Evolutionary conservation across 1,140 invertebrate species (phyloP), one percentile per base, ranked within the genome.

Genomic region (Vanessa atalanta): DNA sequence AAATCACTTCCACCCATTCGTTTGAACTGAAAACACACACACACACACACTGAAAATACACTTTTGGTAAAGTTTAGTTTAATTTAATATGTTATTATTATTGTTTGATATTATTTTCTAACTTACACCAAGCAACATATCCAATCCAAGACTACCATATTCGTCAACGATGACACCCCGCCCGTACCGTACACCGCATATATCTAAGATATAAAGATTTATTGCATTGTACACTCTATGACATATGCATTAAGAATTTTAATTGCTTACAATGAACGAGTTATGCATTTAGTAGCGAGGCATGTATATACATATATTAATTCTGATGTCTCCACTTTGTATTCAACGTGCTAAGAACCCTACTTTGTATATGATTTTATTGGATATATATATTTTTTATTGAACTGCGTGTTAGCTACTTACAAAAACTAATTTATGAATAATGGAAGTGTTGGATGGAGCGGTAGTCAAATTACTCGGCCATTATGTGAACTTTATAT

Each of bases 111-210:
- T 1, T 14, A 53, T 26, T 48, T 64, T 53, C 37, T 65, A 37
- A 48, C 74, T 64, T 63, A 60, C 20, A 55, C 74, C 60, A 64
- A 57, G 20, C 50, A 48, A 47, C 50, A 65, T 64, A 63, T 72
- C 55, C 63, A 53, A 63, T 55, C 69, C 57, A n/a, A 64, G 69
- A 53, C 74, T 71, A 76, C 74, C 74, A 76, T 76, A 72, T 72
- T 76, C 74, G 69, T 71, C 74, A 71, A 67, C 65, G 70, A 67
- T 76, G 73, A 75, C 67, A 75, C 67, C 65, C 37, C 53, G 53
- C 16, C 23, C 20, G 55, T 57, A 60, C 53, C 20, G 55, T 15
- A 64, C 37, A 47, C 55, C 37, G 14, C 16, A 60, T 48, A n/a
- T 61, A 60, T 43, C 60, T 47, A 48, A 61, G 11, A 8, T 64